These are phyloP conservation scores for Nanorana parkeri DNA, from an alignment of 2,113 vertebrate genomes.

Conservation along the genomic window DNA sequence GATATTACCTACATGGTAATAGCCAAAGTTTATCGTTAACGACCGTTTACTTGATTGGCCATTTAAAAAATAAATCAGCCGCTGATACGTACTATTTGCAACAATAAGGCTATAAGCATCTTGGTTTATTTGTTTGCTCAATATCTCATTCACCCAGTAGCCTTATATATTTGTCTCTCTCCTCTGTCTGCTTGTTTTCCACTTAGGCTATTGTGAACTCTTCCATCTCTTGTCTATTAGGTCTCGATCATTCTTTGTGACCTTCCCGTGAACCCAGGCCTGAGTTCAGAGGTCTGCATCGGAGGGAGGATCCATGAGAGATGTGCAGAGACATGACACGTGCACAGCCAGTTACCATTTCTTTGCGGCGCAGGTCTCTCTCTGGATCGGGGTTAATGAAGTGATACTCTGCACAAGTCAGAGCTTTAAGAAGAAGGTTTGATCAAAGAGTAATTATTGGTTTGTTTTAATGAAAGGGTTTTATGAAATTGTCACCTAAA, in stretches of 20 bases:
- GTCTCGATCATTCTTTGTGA: constrained; percentile 16
- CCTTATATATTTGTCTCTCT: constrained; percentile 5
- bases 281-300: constrained; percentile 29
- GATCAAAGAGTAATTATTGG: constrained; percentile 23
- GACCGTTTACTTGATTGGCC: not conserved
- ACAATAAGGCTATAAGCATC: not conserved
- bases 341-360: constrained; percentile 34
- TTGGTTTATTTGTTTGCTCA: not conserved
- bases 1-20: constrained; percentile 3
- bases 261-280: not conserved
- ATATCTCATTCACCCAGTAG: constrained; percentile 3
- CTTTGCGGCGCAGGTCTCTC: not conserved
- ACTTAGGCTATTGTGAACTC: constrained; percentile 37
- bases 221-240: not conserved
- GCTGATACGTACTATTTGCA: not conserved
- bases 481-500: not conserved
- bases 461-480: constrained; percentile 19
- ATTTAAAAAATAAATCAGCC: constrained; percentile 26
- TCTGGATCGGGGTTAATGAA: constrained; percentile 31
- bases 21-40: not conserved
- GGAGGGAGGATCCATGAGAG: constrained; percentile 24
- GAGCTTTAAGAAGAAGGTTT: not conserved
- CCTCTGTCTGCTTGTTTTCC: constrained; percentile 35
- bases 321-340: constrained; percentile 47
- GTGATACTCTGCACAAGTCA: not conserved